phyloP scores from a whole-genome alignment of 2,888 invertebrate species.

The Microctonus hyperodae region DNA sequence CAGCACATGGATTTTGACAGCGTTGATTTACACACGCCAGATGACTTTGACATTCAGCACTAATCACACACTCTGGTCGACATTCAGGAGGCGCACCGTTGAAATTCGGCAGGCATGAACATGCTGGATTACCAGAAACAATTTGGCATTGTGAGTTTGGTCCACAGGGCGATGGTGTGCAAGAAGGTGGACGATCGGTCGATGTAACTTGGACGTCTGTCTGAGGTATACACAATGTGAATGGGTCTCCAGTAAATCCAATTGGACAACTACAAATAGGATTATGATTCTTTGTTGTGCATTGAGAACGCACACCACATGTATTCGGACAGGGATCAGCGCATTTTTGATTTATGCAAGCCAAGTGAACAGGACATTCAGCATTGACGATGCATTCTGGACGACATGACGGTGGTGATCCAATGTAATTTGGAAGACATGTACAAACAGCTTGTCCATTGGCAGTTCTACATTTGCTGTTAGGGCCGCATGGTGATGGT shows the following conservation, averaged over 20 bases:
- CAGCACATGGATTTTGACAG: slow-evolving; percentile 84
- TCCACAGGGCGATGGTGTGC: slow-evolving; percentile 84
- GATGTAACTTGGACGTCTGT: slow-evolving; percentile 51
- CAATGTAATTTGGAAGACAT: slow-evolving; percentile 79
- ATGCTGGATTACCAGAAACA: slow-evolving; percentile 76
- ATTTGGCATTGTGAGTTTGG: slow-evolving; percentile 83
- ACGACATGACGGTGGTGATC: slow-evolving; percentile 80
- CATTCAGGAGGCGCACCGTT: slow-evolving; percentile 82
- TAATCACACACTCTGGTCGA: slow-evolving; percentile 81
- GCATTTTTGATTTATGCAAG: slow-evolving; percentile 86
- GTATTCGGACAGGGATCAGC: slow-evolving; percentile 88
- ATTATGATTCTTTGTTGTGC: slow-evolving; percentile 83
- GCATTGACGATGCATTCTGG: slow-evolving; percentile 89
- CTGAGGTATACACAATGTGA: slow-evolving; percentile 75
- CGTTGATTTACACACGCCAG: slow-evolving; percentile 80
- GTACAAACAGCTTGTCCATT: slow-evolving; percentile 85
- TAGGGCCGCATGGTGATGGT: slow-evolving; percentile 87
- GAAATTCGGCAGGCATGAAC: slow-evolving; percentile 80
- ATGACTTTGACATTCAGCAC: slow-evolving; percentile 80
- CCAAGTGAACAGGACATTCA: slow-evolving; percentile 82
- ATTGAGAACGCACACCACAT: slow-evolving; percentile 85
- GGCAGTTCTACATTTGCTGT: slow-evolving; percentile 82
- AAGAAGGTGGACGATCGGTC: slow-evolving; percentile 77
- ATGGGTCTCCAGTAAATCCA: slow-evolving; percentile 88
- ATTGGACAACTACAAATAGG: slow-evolving; percentile 87